Evolutionary conservation across 1,140 invertebrate genomes (phyloP).

Genomic region (Aphaenogaster rudis): DNA sequence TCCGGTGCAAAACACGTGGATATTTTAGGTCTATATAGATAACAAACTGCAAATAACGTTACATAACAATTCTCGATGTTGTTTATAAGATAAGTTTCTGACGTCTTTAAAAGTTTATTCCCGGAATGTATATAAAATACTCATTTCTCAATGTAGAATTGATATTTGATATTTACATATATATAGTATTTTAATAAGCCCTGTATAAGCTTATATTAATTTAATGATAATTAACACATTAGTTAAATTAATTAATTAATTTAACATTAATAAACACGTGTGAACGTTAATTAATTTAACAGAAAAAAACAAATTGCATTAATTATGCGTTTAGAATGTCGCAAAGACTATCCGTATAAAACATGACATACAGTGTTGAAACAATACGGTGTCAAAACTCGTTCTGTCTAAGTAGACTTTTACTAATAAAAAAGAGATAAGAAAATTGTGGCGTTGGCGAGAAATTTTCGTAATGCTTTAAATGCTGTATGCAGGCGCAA

Average conservation of each 20-base stretch:
- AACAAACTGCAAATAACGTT: not conserved
- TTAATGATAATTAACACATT: not conserved
- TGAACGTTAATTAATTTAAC: not conserved
- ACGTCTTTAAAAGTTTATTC: not conserved
- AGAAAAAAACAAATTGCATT: not conserved
- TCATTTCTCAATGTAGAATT: not conserved
- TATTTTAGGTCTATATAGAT: not conserved
- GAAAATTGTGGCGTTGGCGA: not conserved
- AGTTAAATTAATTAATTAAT: not conserved
- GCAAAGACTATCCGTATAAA: not conserved
- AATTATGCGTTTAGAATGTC: not conserved
- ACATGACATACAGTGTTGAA: not conserved
- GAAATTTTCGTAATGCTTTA: not conserved
- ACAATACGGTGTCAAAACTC: not conserved
- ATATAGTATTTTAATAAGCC: not conserved
- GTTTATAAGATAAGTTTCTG: not conserved
- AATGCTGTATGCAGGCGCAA: not conserved
- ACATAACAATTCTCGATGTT: not conserved
- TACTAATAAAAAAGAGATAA: not conserved
- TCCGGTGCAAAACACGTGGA: not conserved
- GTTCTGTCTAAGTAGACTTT: not conserved
- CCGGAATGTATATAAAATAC: not conserved
- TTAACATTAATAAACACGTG: not conserved
- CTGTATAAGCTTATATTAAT: not conserved
- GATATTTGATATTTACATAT: not conserved